These are phyloP conservation scores for Lithodes maja DNA, from an alignment of 2,888 invertebrate species.

Conservation along the genomic window DNA sequence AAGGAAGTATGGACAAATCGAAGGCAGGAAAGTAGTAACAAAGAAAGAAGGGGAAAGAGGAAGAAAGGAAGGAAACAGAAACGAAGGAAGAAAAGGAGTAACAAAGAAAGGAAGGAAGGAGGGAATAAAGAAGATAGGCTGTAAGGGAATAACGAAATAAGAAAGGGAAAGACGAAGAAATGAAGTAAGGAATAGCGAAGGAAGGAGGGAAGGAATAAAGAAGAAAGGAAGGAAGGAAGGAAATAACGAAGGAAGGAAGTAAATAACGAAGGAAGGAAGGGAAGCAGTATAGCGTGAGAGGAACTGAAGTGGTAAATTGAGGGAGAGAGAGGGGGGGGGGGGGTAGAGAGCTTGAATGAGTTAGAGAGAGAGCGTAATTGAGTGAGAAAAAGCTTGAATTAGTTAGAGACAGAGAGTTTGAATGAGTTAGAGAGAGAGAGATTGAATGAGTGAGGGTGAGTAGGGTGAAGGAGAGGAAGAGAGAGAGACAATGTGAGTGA, in stretches of 20 bases:
- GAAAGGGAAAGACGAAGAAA: neutral
- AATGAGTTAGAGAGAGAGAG: neutral
- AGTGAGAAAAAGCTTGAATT: neutral
- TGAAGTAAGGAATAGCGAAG: neutral
- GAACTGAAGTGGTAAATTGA: neutral
- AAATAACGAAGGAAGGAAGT: neutral
- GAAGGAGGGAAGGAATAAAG: neutral
- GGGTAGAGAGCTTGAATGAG: conserved; percentile 24
- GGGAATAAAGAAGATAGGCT: neutral
- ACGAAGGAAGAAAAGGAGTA: conserved; percentile 21
- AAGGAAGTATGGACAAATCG: neutral
- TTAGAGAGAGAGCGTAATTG: conserved; percentile 3
- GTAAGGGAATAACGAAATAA: neutral
- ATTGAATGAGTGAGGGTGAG: neutral
- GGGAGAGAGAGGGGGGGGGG: neutral
- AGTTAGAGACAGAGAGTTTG: neutral
- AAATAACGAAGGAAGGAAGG: neutral
- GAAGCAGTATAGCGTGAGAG: neutral
- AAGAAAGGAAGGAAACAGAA: neutral
- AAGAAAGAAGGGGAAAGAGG: neutral
- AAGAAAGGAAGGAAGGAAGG: neutral
- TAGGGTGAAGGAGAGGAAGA: neutral
- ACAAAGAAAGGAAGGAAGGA: conserved; percentile 5
- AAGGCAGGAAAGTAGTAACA: neutral
- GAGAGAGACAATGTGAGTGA: no score